A percentile compares a stretch with the other conserved stretches of the same genome.
Conservation (phyloP, 2,888 invertebrate species). For the Malthinus flaveolus region DNA sequence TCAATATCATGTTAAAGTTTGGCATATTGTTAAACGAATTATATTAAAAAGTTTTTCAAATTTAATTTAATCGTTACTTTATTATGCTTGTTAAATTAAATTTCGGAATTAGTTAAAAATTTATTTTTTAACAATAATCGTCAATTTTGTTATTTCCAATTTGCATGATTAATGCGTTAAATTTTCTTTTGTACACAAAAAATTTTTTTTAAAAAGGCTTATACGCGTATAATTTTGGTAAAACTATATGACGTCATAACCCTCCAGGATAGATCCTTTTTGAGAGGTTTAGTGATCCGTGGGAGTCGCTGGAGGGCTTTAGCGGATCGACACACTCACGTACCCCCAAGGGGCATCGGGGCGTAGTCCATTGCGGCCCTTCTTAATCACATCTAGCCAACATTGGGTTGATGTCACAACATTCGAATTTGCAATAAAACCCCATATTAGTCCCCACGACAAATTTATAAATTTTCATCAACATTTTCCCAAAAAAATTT, state of each 20-base stretch:
- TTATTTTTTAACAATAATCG: not conserved
- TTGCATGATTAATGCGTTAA: not conserved
- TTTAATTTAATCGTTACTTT: too few relatives aligned
- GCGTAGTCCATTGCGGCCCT: slow-evolving; percentile 28
- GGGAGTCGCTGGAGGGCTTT: slow-evolving; percentile 17
- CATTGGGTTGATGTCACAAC: slow-evolving; percentile 24
- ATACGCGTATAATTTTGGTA: slow-evolving; percentile 15
- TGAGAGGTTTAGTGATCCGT: slow-evolving; percentile 19
- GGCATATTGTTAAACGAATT: too few relatives aligned
- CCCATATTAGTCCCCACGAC: slow-evolving; percentile 20
- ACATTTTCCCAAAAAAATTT: not conserved
- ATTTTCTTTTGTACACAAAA: not conserved
- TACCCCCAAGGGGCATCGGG: slow-evolving; percentile 21
- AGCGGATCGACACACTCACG: slow-evolving; percentile 25
- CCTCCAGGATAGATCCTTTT: slow-evolving; percentile 11
- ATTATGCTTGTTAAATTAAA: too few relatives aligned
- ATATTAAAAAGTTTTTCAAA: too few relatives aligned
- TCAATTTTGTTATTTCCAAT: not conserved
- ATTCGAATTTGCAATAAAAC: slow-evolving; percentile 24
- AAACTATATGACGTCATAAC: slow-evolving; percentile 20
- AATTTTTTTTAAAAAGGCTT: not conserved
- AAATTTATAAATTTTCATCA: slow-evolving; percentile 10
- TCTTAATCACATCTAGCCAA: slow-evolving; percentile 28
- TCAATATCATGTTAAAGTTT: too few relatives aligned
- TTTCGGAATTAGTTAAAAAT: too few relatives aligned